Conservation (phyloP, 2,113 vertebrate genomes). For the Myocastor coypus region DNA sequence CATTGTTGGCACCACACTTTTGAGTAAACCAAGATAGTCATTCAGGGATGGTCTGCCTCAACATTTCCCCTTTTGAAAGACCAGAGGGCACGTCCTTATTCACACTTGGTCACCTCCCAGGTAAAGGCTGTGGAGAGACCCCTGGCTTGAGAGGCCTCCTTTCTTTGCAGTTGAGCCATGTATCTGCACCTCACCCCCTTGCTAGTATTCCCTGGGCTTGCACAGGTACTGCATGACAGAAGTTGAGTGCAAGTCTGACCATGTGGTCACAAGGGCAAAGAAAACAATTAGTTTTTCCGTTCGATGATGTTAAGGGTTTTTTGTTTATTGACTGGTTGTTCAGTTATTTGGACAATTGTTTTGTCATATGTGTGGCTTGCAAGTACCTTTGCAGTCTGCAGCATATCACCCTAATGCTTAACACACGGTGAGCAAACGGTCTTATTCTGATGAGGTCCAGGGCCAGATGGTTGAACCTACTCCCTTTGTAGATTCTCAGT, state of each 20-base stretch:
- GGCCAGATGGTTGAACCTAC: not conserved
- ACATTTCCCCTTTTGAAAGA: not conserved
- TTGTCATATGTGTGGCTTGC: not conserved
- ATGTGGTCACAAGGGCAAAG: not conserved
- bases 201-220: not conserved
- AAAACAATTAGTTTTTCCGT: not conserved
- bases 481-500: not conserved
- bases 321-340: not conserved
- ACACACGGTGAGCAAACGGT: not conserved
- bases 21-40: not conserved
- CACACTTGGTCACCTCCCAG: not conserved
- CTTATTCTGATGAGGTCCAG: not conserved
- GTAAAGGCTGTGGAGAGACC: not conserved
- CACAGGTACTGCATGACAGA: rapidly evolving
- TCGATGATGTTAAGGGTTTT: not conserved
- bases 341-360: not conserved
- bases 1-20: not conserved
- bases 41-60: not conserved
- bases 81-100: not conserved
- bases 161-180: not conserved
- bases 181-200: not conserved
- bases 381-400: not conserved
- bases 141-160: too few relatives aligned
- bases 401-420: not conserved
- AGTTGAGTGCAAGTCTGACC: not conserved